Evolutionary conservation across 2,888 invertebrate species (phyloP), one percentile per base, ranked within the genome.

Genomic region (Brenthis hecate): DNA sequence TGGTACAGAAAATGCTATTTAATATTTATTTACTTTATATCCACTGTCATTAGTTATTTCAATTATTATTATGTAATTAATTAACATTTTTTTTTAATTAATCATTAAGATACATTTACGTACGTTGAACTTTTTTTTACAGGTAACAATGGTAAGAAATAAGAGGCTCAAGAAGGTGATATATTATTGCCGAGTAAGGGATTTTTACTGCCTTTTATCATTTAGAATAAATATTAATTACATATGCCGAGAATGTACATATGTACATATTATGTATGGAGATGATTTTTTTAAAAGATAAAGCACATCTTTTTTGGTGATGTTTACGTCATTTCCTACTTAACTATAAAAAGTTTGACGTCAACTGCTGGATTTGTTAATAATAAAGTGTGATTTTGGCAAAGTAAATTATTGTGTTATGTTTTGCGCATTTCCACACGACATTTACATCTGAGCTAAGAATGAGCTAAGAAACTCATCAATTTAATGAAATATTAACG

Each of bases 341-440:
- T n/a, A 48, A 60, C 1, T 28, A 48, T 3, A 60, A 60, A 60
- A 60, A 60, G 50, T 60, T 50, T 60, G 50, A 60, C 60, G 60
- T 60, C 60, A 60, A 14, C 13, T 2, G 48, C 28, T 50, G 28
- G 13, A 60, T 60, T 13, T 32, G 50, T 28, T 28, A 60, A 60
- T 4, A 60, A 60, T 16, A 50, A 28, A 28, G 11, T 60, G 50
- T 60, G 14, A 50, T n/a, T 60, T 28, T 28, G 14, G n/a, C 23
- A 60, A 28, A n/a, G 11, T 28, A 60, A 48, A 43, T 43, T 11
- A 43, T 11, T 50, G n/a, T 50, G n/a, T 16, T 1, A 28, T 58
- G 58, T 48, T 58, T 58, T 48, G 23, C 19, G 47, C 6, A 23
- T 48, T 23, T 58, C 48, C 48, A 60, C 28, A 60, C 36, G 36